phyloP scores from a whole-genome alignment of 2,888 invertebrate genomes.

The Sminthurinus aureus region DNA sequence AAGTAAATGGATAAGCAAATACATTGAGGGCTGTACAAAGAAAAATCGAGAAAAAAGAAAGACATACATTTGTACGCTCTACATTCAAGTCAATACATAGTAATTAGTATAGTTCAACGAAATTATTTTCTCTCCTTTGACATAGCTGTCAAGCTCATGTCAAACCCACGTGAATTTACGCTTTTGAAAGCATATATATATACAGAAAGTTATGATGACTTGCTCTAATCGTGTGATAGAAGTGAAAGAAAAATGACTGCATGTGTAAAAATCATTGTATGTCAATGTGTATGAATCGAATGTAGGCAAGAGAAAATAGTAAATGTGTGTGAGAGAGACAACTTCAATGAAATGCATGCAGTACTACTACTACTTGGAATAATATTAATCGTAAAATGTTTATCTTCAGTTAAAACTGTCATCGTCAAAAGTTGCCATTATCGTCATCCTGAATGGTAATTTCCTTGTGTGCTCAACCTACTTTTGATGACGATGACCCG shows the following conservation, averaged over 20 bases:
- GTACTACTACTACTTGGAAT: not conserved
- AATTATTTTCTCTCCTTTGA: not conserved
- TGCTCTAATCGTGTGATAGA: conserved; percentile 3
- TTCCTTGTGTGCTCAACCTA: conserved; percentile 11
- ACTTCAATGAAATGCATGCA: not conserved
- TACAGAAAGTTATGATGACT: conserved; percentile 30
- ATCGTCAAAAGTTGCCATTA: not conserved
- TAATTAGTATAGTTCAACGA: conserved; percentile 9
- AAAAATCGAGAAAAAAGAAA: conserved; percentile 2
- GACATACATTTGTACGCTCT: not conserved
- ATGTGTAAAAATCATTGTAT: conserved; percentile 1
- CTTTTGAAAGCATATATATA: conserved; percentile 10
- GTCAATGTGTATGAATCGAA: not conserved
- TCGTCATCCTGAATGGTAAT: conserved; percentile 1
- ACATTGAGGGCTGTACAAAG: not conserved
- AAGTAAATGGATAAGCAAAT: conserved; percentile 7
- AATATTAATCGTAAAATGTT: not conserved
- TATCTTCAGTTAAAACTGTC: not conserved
- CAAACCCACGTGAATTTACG: conserved; percentile 30
- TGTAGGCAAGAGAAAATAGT: not conserved
- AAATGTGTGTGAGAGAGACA: not conserved
- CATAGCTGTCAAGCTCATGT: conserved; percentile 24
- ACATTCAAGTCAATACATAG: conserved; percentile 10
- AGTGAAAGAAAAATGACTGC: conserved; percentile 5
- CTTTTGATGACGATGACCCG: conserved; percentile 16